Base-by-base conservation (phyloP, 2,888 invertebrate genomes). In the Galerucella nymphaeae region DNA sequence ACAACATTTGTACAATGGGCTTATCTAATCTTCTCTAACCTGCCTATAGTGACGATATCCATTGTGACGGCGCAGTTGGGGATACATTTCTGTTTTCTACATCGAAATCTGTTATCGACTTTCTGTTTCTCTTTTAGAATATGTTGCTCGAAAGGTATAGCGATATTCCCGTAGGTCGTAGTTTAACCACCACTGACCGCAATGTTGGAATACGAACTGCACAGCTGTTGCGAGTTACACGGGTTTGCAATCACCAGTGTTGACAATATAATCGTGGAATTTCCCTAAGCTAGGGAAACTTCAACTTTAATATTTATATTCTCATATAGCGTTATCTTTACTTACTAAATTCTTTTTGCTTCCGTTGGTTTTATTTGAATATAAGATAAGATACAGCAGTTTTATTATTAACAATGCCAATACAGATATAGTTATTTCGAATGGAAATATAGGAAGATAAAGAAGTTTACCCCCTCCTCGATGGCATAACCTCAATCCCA, bases 201-300 rank as follows among this genome's bases (percentile, higher is more conserved):
- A 58, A 58, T 58, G 58, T 66, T 41, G 65, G 66, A 55, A 66
- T 63, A 66, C 18, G 57, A 42, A 66, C 66, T 18, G 45, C 53
- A 67, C 67, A 67, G 67, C 67, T 67, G 67, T 61, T 59, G 30
- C 50, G 45, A 67, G 48, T 67, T 67, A 67, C 67, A 67, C 61
- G 67, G 67, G 67, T 67, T 67, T 3, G 67, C 67, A 59, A 50
- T 59, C 67, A 61, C 16, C 16, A 16, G 48, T 16, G 59, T 59
- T 59, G 50, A 61, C 45, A 50, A 23, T 59, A 10, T 53, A 3
- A 6, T 53, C 16, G 10, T 18, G 16, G 4, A 53, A 53, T 53
- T 16, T 53, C 53, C 18, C 53, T 11, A 16, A 53, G 16, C 8
- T 18, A 0, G 18, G 53, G 53, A 53, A 53, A 53, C 8, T 8